These are phyloP conservation scores for Trinorchestia longiramus DNA, from an alignment of 1,140 invertebrate species.

Conservation along the genomic window DNA sequence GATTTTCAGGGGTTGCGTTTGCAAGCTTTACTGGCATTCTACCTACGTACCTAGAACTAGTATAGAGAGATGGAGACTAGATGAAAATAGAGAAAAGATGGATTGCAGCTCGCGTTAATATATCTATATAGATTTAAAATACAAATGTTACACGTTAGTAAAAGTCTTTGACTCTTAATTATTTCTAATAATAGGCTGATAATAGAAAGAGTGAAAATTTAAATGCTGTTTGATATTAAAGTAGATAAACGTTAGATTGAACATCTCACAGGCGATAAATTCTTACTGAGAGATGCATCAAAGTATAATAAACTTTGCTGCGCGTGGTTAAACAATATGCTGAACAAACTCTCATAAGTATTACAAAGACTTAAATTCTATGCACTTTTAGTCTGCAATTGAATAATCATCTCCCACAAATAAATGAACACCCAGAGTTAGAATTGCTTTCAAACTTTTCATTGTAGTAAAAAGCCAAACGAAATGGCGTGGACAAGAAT, in stretches of 20 bases:
- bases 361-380: not conserved
- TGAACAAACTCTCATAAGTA: not conserved
- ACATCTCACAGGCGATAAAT: not conserved
- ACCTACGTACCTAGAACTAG: not conserved
- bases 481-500: not conserved
- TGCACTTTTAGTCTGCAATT: not conserved
- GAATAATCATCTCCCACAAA: not conserved
- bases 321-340: not conserved
- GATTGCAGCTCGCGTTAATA: slow-evolving; percentile 51
- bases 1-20: not conserved
- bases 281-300: not conserved
- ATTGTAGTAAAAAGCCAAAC: not conserved
- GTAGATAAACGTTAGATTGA: not conserved
- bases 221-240: slow-evolving; percentile 51
- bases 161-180: slow-evolving; percentile 8
- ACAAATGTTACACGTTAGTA: slow-evolving; percentile 36
- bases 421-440: not conserved
- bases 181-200: not conserved
- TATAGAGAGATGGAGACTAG: slow-evolving; percentile 27
- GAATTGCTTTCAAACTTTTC: not conserved
- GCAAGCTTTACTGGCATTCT: slow-evolving; percentile 23
- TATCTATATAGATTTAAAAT: slow-evolving; percentile 48
- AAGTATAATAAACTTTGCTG: not conserved
- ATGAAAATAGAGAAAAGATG: slow-evolving; percentile 18
- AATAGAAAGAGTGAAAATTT: slow-evolving; percentile 41